Base-by-base conservation (phyloP, 2,888 invertebrate species). In the Venusia cambrica region DNA sequence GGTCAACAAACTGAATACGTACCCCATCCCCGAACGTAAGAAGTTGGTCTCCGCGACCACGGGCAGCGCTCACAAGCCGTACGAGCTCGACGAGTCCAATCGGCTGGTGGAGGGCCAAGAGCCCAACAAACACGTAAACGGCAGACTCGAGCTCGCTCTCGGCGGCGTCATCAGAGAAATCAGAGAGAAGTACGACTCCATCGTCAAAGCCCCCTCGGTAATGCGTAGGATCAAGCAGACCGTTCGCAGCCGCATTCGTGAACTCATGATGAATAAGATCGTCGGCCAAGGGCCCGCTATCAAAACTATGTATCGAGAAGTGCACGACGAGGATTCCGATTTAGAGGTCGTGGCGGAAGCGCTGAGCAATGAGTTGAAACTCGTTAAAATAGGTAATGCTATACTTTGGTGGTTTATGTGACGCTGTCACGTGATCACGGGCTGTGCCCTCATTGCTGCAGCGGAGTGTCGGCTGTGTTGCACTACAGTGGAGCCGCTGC, bases 91-190 rank as follows among this genome's bases (percentile, higher is more conserved):
- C 15, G 14, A 20, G 10, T 4, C 2, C n/a, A 29, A 33, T 14
- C 16, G 39, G 39, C 66, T 41, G 48, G 72, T 37, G 52, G 48
- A 22, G 48, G 62, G 71, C 48, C 38, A 45, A 12, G 50, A 47
- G 33, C 74, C 77, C 1, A 46, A 62, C 16, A 51, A 50, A 18
- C 67, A 68, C 47, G 38, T 76, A 45, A 57, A 44, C 11, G 80
- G 83, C 16, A 73, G 83, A n/a, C 45, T 85, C 35, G 83, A 81
- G 57, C 48, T 80, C 32, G 74, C 73, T 8, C 48, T 85, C 28
- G 83, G 84, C 31, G 34, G 22, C 17, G 62, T 85, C 19, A 39
- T 80, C 33, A 79, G 76, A 55, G 59, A 73, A 15, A 70, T 58
- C 4, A 8, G 31, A 17, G 21, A 26, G 4, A 15, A 25, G 11